Base-by-base conservation (phyloP, 2,888 invertebrate genomes). In the Agonopterix subpropinquella region DNA sequence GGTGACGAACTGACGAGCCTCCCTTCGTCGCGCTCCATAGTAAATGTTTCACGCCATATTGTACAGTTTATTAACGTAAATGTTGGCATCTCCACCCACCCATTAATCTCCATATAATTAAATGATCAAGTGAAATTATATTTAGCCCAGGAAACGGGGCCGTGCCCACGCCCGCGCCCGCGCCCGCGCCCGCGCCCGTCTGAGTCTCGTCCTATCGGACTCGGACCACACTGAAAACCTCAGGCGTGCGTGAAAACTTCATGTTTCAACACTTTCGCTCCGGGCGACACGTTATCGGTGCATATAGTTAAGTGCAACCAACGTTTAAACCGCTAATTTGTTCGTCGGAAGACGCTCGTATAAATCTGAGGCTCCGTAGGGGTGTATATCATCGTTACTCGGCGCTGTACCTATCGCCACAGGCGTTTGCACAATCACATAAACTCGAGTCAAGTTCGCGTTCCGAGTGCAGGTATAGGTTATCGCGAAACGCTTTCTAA, bases 91-190 rank as follows among this genome's bases (percentile, higher is more conserved):
- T 67, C 70, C 71, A 66, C 70, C 71, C 67, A 72, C 70, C 77
- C 77, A 86, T 87, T 86, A 82, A 87, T 87, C 86, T 86, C 80
- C 78, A 85, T 84, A 85, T 86, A 87, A 86, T 86, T 83, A 87
- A 84, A 87, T 84, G 85, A 86, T 86, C 85, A 85, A 87, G 83
- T 80, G 77, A 87, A 81, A 79, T 79, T 87, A 86, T 85, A 85
- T 87, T 84, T 87, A 86, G 85, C 82, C 58, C 70, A 75, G 77
- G 77, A 84, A 87, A 85, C 70, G 80, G 73, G 86, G 82, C 74
- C 84, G 80, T 67, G 70, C 71, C 74, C 72, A 75, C 77, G 71
- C 65, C 55, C 58, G 59, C 58, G 52, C 59, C 74, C 84, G 80
- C 66, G 70, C 71, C 74, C 72, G 75, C 76, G 70, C 65, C 55